phyloP scores from a whole-genome alignment of 2,113 vertebrate genomes.

The Perca flavescens region DNA sequence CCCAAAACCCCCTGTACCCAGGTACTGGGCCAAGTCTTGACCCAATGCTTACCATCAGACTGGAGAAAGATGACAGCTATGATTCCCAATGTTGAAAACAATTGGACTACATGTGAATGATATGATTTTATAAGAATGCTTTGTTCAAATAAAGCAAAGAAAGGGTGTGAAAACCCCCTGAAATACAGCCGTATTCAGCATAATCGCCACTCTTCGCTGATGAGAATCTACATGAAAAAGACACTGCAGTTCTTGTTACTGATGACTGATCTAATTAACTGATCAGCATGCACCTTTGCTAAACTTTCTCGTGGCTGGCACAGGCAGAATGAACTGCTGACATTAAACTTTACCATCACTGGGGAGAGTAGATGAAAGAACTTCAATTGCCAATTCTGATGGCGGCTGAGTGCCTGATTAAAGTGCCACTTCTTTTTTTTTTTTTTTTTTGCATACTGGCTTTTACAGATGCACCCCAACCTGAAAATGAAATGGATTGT shows the following conservation, averaged over 20 bases:
- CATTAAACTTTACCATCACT: background rate
- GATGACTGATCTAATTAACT: constrained; percentile 33
- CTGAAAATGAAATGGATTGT: constrained; percentile 26
- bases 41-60: constrained; percentile 94
- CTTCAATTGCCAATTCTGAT: constrained; percentile 19
- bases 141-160: constrained; percentile 10
- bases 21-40: constrained; percentile 88
- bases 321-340: constrained; percentile 78
- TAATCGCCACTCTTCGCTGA: constrained; percentile 17
- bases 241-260: constrained; percentile 22
- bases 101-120: constrained; percentile 13
- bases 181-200: constrained; percentile 11
- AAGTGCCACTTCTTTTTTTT: constrained; percentile 6
- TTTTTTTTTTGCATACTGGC: background rate
- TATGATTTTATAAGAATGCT: constrained; percentile 17
- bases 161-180: constrained; percentile 10
- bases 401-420: constrained; percentile 4
- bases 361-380: constrained; percentile 17
- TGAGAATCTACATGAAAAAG: constrained; percentile 24
- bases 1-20: constrained; percentile 89
- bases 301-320: constrained; percentile 14
- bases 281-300: constrained; percentile 48
- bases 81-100: constrained; percentile 88
- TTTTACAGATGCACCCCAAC: constrained; percentile 12
- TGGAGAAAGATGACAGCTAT: constrained; percentile 92